Conservation (phyloP, 1,140 invertebrate species). For the Thalassaphorura encarpata region DNA sequence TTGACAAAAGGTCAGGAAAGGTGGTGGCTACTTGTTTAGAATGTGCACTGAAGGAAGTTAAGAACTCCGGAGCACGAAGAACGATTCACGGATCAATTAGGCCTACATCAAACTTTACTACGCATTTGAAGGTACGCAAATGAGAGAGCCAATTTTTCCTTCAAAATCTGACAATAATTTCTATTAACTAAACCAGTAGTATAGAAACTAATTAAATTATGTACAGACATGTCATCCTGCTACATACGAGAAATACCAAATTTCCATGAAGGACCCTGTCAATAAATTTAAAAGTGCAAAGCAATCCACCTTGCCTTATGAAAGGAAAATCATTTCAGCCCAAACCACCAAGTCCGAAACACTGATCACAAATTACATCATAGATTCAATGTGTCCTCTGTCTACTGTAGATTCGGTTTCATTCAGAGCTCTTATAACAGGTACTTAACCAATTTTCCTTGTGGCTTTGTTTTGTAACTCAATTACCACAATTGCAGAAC, state of each 20-base stretch:
- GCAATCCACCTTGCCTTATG: not conserved
- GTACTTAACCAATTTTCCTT: no score
- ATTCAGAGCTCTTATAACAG: no score
- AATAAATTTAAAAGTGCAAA: not conserved
- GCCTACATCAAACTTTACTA: not conserved
- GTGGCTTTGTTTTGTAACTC: no score
- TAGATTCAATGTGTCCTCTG: not conserved
- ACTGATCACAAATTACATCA: not conserved
- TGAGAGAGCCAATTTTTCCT: not conserved
- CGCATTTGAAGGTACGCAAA: not conserved
- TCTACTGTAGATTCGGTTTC: not conserved
- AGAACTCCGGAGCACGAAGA: not conserved
- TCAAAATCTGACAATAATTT: not conserved
- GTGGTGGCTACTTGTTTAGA: not conserved
- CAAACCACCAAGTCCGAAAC: not conserved
- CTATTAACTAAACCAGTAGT: not conserved
- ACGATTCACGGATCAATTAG: not conserved
- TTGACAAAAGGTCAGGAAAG: not conserved
- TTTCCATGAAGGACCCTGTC: not conserved
- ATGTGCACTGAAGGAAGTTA: no score
- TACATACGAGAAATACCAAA: not conserved
- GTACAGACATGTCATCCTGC: not conserved
- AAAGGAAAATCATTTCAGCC: not conserved
- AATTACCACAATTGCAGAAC: no score
- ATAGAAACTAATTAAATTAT: not conserved